Evolutionary conservation across 1,140 invertebrate species (phyloP).

Genomic region (Cydia fagiglandana): DNA sequence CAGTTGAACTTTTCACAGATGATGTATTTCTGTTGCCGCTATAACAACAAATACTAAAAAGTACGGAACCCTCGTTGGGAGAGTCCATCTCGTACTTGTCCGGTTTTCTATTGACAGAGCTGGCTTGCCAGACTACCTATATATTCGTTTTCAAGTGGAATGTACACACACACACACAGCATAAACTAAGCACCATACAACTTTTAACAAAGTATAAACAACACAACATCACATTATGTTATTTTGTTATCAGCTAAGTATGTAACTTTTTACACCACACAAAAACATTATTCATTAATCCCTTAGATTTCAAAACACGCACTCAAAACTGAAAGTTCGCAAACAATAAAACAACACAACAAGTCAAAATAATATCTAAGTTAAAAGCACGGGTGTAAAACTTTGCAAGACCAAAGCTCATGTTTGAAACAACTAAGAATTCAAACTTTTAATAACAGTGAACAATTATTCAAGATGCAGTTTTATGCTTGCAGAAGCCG

Average conservation of each 20-base stretch:
- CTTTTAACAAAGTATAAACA: no score
- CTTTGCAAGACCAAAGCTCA: not conserved
- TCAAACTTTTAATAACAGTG: conserved; percentile 16
- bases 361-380: conserved; percentile 18
- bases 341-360: conserved; percentile 10
- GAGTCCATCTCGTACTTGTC: no score
- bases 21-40: no score
- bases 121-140: no score
- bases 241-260: not conserved
- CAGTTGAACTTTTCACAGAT: no score
- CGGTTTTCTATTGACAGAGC: not conserved
- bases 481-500: not conserved
- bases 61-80: no score
- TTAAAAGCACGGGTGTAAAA: conserved; percentile 3
- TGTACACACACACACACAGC: no score
- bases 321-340: not conserved
- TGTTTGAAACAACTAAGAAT: conserved; percentile 10
- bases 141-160: no score
- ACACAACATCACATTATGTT: no score
- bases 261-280: not conserved
- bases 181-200: no score
- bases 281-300: not conserved
- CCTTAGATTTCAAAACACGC: not conserved
- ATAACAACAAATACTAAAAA: no score
- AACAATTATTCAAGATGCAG: conserved; percentile 10